Conservation (phyloP, 2,888 invertebrate species). For the Endomychus coccineus region DNA sequence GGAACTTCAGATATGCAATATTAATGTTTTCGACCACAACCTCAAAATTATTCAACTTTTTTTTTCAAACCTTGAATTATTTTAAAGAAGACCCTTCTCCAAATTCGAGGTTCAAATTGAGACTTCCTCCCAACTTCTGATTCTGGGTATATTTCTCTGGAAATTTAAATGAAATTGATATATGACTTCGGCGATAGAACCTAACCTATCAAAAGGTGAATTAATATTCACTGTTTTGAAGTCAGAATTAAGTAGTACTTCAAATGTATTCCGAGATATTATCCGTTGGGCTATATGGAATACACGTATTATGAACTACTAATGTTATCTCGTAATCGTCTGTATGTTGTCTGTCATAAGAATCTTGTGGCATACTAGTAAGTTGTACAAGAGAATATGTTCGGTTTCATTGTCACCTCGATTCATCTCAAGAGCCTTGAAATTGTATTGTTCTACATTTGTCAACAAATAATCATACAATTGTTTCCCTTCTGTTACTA, state of each 20-base stretch:
- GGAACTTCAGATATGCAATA: too few species aligned
- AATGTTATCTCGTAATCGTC: constrained; percentile 63
- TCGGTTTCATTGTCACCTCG: constrained; percentile 43
- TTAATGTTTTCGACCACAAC: too few species aligned
- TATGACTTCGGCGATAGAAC: too few species aligned
- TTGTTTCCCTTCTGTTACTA: constrained; percentile 56
- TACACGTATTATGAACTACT: constrained; percentile 54
- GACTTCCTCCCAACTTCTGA: too few species aligned
- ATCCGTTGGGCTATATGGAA: constrained; percentile 34
- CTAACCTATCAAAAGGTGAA: too few species aligned
- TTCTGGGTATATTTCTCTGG: too few species aligned
- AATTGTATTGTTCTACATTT: constrained; percentile 58
- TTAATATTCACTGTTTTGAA: constrained; percentile 50
- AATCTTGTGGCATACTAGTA: constrained; percentile 51
- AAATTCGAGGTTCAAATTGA: too few species aligned
- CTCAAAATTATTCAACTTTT: too few species aligned
- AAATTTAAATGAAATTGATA: too few species aligned
- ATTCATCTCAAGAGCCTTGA: constrained; percentile 60
- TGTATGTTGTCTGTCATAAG: constrained; percentile 52
- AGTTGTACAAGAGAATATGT: constrained; percentile 57
- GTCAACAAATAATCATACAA: constrained; percentile 63
- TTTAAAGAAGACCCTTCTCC: too few species aligned
- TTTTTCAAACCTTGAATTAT: too few species aligned
- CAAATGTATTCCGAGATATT: constrained; percentile 44
- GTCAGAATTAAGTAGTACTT: constrained; percentile 57